A percentile compares a stretch with the other conserved stretches of the same genome.
phyloP scores from a whole-genome alignment of 1,140 invertebrate genomes.

The Listronotus bonariensis region DNA sequence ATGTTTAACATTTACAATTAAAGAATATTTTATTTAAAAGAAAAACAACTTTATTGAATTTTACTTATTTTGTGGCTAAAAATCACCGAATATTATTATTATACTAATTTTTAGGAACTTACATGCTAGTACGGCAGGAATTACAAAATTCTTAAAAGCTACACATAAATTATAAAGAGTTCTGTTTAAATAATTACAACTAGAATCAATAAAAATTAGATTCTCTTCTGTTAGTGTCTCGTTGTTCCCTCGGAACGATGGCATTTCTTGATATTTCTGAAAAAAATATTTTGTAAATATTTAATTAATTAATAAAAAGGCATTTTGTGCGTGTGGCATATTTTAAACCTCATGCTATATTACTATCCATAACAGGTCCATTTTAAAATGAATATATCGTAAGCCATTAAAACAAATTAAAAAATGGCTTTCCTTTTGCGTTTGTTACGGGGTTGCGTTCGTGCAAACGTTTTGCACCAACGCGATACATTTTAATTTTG shows the following conservation, averaged over 20 bases:
- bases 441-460: too few species aligned
- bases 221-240: conserved; percentile 22
- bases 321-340: too few species aligned
- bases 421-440: too few species aligned
- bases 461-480: too few species aligned
- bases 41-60: neutral
- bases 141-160: conserved; percentile 34
- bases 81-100: conserved; percentile 1
- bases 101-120: conserved; percentile 48
- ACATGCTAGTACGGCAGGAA: conserved; percentile 45
- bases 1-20: too few species aligned
- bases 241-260: conserved; percentile 37
- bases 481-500: too few species aligned
- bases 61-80: too few species aligned
- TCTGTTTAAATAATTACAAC: conserved; percentile 2
- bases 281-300: conserved; percentile 34
- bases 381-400: too few species aligned
- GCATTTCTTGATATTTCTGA: conserved; percentile 50
- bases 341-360: too few species aligned
- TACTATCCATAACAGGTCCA: too few species aligned
- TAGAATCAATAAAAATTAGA: neutral
- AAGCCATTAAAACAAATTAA: too few species aligned
- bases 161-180: conserved; percentile 29
- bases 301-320: conserved; percentile 8
- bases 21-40: neutral